Base-by-base conservation (phyloP, 2,113 vertebrate genomes). In the Hydropotes inermis region DNA sequence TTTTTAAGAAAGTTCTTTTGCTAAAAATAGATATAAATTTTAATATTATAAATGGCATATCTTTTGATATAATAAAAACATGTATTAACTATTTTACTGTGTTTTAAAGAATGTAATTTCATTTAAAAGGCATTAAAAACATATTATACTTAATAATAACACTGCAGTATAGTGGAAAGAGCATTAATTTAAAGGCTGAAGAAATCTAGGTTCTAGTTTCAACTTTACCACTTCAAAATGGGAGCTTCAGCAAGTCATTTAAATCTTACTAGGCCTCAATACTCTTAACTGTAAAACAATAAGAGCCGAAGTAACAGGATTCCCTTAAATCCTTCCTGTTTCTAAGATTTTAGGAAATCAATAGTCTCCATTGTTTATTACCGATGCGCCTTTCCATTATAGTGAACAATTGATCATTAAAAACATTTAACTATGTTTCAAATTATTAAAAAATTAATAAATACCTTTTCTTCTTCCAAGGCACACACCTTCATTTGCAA, bases 381-480 rank as follows among this genome's bases (percentile, higher is more conserved):
- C 15, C 67, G 55, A 93, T 58, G 45, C 5, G 82, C 21, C 85
- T 96, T 97, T 94, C 79, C 43, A 86, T n/a, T 94, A 78, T 47
- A n/a, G 52, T 87, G 30, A 88, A 97, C 61, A 97, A 82, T 0
- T 60, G 47, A 94, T 82, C 60, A 87, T 78, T 82, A 95, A 96
- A 57, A 88, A 43, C 36, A 97, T 55, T 97, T 94, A 96, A 21
- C 8, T 84, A 93, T 64, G 28, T 27, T 93, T 89, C 82, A 88
- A 94, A 76, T 92, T 88, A 87, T 55, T 92, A 61, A 64, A 96
- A 96, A 97, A 97, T 74, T 91, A 93, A 97, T 87, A 97, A 97
- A 57, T 99, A 99, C 99, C 99, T 99, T 99, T 98, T 99, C 99
- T 98, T 99, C 99, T 98, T 99, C 99, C 85, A 98, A 79, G 94